phyloP scores from a whole-genome alignment of 2,888 invertebrate species.

The Brachyptera putata region DNA sequence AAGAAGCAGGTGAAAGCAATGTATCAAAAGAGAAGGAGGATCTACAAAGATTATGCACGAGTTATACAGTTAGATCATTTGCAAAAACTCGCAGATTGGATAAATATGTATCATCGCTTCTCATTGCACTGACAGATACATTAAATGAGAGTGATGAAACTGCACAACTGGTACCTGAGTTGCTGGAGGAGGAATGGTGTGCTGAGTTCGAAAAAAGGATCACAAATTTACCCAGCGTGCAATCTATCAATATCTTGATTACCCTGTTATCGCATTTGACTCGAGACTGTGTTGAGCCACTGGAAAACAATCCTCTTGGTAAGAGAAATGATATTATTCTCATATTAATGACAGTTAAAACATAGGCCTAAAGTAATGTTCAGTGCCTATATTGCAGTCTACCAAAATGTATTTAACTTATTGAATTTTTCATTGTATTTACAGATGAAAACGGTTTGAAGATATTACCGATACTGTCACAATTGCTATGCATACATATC shows the following conservation, averaged over 20 bases:
- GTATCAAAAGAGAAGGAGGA: neutral
- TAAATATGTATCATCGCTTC: conserved; percentile 21
- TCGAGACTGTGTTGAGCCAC: conserved; percentile 19
- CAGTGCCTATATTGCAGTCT: too few relatives aligned
- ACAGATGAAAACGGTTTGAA: neutral
- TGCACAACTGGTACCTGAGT: conserved; percentile 9
- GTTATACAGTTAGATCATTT: neutral
- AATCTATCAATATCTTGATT: conserved; percentile 15
- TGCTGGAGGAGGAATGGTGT: conserved; percentile 24
- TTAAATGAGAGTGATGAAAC: neutral
- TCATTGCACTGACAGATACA: conserved; percentile 5
- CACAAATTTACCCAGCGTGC: conserved; percentile 14
- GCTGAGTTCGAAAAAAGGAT: conserved; percentile 1
- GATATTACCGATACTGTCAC: neutral
- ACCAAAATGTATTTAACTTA: neutral
- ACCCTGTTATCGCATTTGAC: conserved; percentile 13
- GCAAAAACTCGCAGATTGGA: conserved; percentile 22
- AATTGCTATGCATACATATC: conserved; percentile 23
- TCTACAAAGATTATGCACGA: neutral
- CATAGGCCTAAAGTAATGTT: too few relatives aligned
- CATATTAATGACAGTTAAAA: too few relatives aligned
- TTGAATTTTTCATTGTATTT: neutral
- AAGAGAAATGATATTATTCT: neutral
- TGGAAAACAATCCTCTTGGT: conserved; percentile 13
- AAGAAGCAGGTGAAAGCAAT: too few relatives aligned